phyloP scores from a whole-genome alignment of 1,140 invertebrate genomes.

The Apis mellifera region Amel_HAv3.1 CM009937.2:1443001-1443500 shows the following conservation, averaged over 20 bases:
- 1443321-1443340: slow-evolving; percentile 85
- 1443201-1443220: slow-evolving; percentile 62
- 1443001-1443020: slow-evolving; percentile 69
- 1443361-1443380: slow-evolving; percentile 83
- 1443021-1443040: slow-evolving; percentile 73
- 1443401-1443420: background rate
- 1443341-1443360: slow-evolving; percentile 88
- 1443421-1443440: too few relatives aligned
- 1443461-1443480: slow-evolving; percentile 81
- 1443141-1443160: slow-evolving; percentile 73
- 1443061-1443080: slow-evolving; percentile 74
- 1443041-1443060: slow-evolving; percentile 78
- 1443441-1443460: slow-evolving; percentile 18
- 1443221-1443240: slow-evolving; percentile 64
- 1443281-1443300: slow-evolving; percentile 46
- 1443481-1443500: slow-evolving; percentile 80
- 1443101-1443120: slow-evolving; percentile 67
- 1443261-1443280: slow-evolving; percentile 64
- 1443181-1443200: slow-evolving; percentile 76
- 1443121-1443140: slow-evolving; percentile 77
- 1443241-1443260: slow-evolving; percentile 53
- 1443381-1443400: slow-evolving; percentile 82
- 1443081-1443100: slow-evolving; percentile 71
- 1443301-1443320: slow-evolving; percentile 65
- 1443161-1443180: slow-evolving; percentile 67